These are phyloP conservation scores for Galaxea fascicularis DNA, from an alignment of 92 coral and sea anemone genomes.

Conservation along the genomic window DNA sequence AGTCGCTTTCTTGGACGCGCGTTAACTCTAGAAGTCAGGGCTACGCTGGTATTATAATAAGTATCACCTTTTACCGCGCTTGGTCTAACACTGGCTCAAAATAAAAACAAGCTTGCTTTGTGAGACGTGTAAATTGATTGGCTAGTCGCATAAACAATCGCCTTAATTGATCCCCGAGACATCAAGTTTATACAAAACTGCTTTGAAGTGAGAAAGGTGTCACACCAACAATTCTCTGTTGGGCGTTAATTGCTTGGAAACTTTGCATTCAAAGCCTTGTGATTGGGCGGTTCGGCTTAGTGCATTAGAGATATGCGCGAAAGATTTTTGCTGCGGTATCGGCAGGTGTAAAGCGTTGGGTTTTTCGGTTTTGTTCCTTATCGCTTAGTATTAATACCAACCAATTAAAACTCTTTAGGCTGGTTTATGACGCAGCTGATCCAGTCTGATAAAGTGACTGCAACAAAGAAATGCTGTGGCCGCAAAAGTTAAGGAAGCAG, in stretches of 20 bases:
- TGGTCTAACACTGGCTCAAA: conserved; percentile 47
- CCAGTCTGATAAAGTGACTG: conserved; percentile 17
- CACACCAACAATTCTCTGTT: conserved; percentile 47
- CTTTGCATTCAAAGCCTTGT: conserved; percentile 37
- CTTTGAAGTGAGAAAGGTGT: conserved; percentile 84
- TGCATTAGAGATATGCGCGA: conserved; percentile 9
- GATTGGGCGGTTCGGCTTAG: conserved; percentile 62
- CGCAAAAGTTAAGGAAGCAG: conserved; percentile 45
- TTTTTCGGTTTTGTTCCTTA: conserved; percentile 39
- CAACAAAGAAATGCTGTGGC: conserved; percentile 39
- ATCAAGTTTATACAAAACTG: conserved; percentile 66
- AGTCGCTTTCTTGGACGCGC: neutral
- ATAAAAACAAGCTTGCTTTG: conserved; percentile 60
- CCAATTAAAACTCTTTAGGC: conserved; percentile 49
- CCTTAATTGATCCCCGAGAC: conserved; percentile 75
- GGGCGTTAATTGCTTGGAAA: conserved; percentile 76
- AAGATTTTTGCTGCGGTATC: conserved; percentile 29
- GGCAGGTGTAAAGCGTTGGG: conserved; percentile 55
- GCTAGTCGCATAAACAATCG: conserved; percentile 75
- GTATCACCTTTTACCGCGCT: conserved; percentile 79
- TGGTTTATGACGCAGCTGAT: conserved; percentile 54
- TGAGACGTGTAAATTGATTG: conserved; percentile 84
- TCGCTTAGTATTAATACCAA: conserved; percentile 39
- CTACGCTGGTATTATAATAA: conserved; percentile 20
- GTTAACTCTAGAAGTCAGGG: conserved; percentile 41